Evolutionary conservation across 2,888 invertebrate species (phyloP).

Genomic region (Hofmannophila pseudospretella): DNA sequence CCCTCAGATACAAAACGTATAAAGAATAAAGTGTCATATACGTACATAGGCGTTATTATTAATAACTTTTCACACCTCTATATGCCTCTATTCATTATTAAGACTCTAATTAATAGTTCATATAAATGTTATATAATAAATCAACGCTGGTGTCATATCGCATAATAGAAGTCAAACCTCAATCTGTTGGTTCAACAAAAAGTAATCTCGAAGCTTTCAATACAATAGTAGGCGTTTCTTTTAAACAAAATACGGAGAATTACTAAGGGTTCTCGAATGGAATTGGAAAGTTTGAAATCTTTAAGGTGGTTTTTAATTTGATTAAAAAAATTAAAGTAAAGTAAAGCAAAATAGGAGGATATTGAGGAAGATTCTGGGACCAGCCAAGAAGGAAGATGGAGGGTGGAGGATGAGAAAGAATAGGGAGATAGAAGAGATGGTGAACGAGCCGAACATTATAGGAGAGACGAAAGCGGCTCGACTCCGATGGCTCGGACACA

Average conservation of each 20-base stretch:
- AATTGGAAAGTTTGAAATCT: too few relatives aligned
- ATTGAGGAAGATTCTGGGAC: too few relatives aligned
- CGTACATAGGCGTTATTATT: neutral
- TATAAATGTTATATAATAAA: constrained; percentile 37
- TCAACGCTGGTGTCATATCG: constrained; percentile 28
- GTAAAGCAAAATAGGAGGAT: too few relatives aligned
- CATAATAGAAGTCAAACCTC: constrained; percentile 31
- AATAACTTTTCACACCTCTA: neutral
- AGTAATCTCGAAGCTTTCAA: constrained; percentile 20
- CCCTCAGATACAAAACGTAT: neutral
- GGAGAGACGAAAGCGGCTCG: too few relatives aligned
- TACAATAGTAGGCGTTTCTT: constrained; percentile 32
- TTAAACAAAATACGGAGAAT: constrained; percentile 23
- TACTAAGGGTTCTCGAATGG: constrained; percentile 18
- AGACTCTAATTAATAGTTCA: constrained; percentile 39
- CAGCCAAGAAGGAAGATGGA: too few relatives aligned
- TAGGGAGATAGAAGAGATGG: too few relatives aligned
- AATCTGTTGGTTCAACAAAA: constrained; percentile 37
- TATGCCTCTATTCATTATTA: constrained; percentile 14
- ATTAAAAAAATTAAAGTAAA: too few relatives aligned
- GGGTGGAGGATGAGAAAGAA: too few relatives aligned
- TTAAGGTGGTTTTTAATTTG: too few relatives aligned
- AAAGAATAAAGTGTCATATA: neutral
- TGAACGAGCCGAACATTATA: too few relatives aligned
- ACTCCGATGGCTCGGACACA: too few relatives aligned